Base-by-base conservation (phyloP, 2,888 invertebrate species). In the Thecocarcelia acutangulata region DNA sequence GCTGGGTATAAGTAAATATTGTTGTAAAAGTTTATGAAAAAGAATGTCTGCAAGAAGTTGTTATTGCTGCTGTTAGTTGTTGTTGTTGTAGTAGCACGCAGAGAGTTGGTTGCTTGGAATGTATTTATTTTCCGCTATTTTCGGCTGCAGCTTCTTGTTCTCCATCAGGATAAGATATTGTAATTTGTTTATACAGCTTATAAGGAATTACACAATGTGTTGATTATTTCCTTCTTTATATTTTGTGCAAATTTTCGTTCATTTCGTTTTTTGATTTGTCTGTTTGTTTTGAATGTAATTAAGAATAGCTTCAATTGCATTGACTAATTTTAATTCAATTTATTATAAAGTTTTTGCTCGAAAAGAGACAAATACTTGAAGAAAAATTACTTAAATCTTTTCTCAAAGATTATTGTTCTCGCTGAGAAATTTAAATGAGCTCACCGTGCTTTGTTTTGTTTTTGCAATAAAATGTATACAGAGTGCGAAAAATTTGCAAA, bases 101-200 rank as follows among this genome's bases (percentile, higher is more conserved):
- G 24, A 64, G 42, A 52, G 24, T 61, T 70, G 40, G 33, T 70
- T 75, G 63, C 5, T 59, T 59, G 6, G 9, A 33, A 59, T 17
- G 40, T 54, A 40, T 9, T 52, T 66, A 17, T 28, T 52, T 4
- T 42, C 64, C 24, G 9, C 28, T 48, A 59, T 68, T 54, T 46
- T 13, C 8, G 40, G 13, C 12, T 48, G 15, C 44, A 21, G 33
- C 61, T 56, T 61, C 54, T 68, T 42, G 17, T 64, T 72, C 28
- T 19, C 64, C 50, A 46, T 77, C 50, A 56, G 74, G 42, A 74
- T 75, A 75, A 75, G 70, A 72, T 78, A 75, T 78, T 66, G 64
- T 78, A 78, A 82, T 78, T 74, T 82, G 78, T 82, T 75, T 78
- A 82, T 78, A 66, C 50, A 66, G n/a, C 19, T 12, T 33, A 50